Percentiles rank a stretch among this genome's conserved stretches.
phyloP scores from a whole-genome alignment of 2,113 vertebrate genomes.

The Epinephelus lanceolatus region DNA sequence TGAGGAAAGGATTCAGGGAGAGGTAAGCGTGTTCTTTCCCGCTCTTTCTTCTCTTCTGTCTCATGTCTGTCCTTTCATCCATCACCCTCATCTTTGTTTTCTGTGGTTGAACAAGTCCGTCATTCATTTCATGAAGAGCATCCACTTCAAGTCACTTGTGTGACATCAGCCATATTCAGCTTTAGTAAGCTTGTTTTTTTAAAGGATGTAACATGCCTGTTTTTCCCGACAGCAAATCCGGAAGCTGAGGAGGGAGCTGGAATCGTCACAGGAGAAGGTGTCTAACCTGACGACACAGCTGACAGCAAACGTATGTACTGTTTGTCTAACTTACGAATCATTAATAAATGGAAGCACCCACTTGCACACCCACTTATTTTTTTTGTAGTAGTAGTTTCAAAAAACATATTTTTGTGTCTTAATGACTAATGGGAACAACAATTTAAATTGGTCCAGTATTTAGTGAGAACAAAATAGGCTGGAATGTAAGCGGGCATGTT shows the following conservation, averaged over 20 bases:
- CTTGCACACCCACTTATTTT: not conserved
- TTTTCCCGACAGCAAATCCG: constrained; percentile 91
- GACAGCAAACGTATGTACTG: constrained; percentile 90
- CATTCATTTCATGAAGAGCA: constrained; percentile 34
- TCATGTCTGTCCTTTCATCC: constrained; percentile 43
- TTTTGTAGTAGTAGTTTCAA: not conserved
- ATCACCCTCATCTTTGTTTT: constrained; percentile 25
- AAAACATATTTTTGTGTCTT: too few species aligned
- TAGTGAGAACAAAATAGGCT: too few species aligned
- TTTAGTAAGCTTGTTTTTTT: not conserved
- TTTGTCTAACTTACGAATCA: not conserved
- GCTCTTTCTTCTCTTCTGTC: constrained; percentile 55
- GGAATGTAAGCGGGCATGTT: too few species aligned
- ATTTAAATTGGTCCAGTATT: too few species aligned
- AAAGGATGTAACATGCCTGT: not conserved
- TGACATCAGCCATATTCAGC: not conserved
- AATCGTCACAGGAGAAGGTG: constrained; percentile 97
- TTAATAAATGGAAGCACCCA: not conserved
- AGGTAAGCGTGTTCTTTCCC: constrained; percentile 85
- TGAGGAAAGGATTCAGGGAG: constrained; percentile 98
- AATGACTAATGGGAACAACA: too few species aligned
- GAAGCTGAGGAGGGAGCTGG: constrained; percentile 93
- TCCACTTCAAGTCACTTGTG: not conserved
- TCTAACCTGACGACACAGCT: constrained; percentile 93
- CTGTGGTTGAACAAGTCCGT: constrained; percentile 29